Evolutionary conservation across 2,797 vertebrate species (phyloP).

Genomic region (Aulostomus chinensis): DNA sequence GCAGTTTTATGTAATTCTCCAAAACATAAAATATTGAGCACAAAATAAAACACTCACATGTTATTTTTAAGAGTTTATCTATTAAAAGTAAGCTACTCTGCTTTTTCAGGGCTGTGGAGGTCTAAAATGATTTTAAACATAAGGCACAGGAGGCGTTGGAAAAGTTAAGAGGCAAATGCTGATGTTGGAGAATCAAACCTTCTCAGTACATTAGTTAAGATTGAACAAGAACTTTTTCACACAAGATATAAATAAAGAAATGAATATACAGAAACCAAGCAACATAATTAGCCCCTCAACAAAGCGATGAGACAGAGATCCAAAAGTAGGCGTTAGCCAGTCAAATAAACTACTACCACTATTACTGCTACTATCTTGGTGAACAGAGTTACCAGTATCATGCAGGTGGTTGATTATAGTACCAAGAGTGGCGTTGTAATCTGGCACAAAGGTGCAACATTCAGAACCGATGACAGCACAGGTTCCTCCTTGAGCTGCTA

Average conservation of each 20-base stretch:
- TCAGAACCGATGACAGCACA: slow-evolving; percentile 57
- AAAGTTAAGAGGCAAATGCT: background rate
- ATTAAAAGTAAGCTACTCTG: too few species aligned
- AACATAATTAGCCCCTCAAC: slow-evolving; percentile 28
- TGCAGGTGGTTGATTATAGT: slow-evolving; percentile 46
- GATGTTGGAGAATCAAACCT: background rate
- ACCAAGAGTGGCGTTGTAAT: slow-evolving; percentile 47
- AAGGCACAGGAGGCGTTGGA: too few species aligned
- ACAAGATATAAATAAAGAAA: slow-evolving; percentile 40
- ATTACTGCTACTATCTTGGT: slow-evolving; percentile 32
- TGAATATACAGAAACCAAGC: slow-evolving; percentile 13
- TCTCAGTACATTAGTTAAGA: background rate
- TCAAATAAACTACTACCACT: slow-evolving; percentile 41
- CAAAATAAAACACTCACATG: background rate
- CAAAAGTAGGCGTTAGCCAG: slow-evolving; percentile 22
- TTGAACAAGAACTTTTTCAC: slow-evolving; percentile 46
- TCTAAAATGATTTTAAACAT: too few species aligned
- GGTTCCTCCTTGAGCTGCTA: slow-evolving; percentile 52
- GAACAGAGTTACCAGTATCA: slow-evolving; percentile 20
- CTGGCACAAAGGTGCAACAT: slow-evolving; percentile 63
- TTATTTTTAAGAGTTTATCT: background rate
- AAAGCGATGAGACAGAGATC: slow-evolving; percentile 5
- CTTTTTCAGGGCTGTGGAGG: too few species aligned
- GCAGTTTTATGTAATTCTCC: background rate
- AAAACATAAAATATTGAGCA: background rate